A percentile compares a stretch with the other conserved stretches of the same genome.
phyloP scores from a whole-genome alignment of 2,113 vertebrate genomes.

The Pontoporia blainvillei region DNA sequence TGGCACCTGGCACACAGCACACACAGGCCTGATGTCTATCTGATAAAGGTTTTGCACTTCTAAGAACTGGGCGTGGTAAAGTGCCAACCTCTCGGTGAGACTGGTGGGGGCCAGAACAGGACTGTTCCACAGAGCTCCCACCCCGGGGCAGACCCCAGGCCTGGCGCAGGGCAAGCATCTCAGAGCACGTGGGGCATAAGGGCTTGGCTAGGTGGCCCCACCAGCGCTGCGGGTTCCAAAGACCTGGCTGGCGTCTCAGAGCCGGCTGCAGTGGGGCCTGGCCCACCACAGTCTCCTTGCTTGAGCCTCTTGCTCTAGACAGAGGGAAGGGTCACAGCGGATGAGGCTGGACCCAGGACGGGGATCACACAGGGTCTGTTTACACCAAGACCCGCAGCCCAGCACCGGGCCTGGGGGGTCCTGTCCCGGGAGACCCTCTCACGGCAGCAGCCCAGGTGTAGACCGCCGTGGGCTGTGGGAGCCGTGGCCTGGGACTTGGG shows the following conservation, averaged over 20 bases:
- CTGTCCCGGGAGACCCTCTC: too few species aligned
- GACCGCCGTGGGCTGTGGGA: rapidly evolving
- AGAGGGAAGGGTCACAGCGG: background rate
- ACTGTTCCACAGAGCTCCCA: background rate
- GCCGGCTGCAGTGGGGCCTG: rapidly evolving
- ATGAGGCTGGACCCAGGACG: background rate
- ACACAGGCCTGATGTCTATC: background rate
- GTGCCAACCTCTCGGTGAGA: background rate
- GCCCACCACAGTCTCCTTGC: rapidly evolving
- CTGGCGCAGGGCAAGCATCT: rapidly evolving
- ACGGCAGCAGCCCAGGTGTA: rapidly evolving
- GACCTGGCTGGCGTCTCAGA: background rate
- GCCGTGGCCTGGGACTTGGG: background rate
- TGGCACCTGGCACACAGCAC: rapidly evolving
- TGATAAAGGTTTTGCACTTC: rapidly evolving
- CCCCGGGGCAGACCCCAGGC: background rate
- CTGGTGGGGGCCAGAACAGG: rapidly evolving
- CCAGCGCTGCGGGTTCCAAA: too few species aligned
- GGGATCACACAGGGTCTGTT: background rate
- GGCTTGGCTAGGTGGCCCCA: background rate
- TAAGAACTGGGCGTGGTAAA: rapidly evolving
- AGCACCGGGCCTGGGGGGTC: too few species aligned
- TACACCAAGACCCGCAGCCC: rapidly evolving
- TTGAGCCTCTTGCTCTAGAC: background rate
- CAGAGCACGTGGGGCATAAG: too few species aligned